Conservation (phyloP, 2,888 invertebrate genomes). For the Trypoxylon attenuatum region DNA sequence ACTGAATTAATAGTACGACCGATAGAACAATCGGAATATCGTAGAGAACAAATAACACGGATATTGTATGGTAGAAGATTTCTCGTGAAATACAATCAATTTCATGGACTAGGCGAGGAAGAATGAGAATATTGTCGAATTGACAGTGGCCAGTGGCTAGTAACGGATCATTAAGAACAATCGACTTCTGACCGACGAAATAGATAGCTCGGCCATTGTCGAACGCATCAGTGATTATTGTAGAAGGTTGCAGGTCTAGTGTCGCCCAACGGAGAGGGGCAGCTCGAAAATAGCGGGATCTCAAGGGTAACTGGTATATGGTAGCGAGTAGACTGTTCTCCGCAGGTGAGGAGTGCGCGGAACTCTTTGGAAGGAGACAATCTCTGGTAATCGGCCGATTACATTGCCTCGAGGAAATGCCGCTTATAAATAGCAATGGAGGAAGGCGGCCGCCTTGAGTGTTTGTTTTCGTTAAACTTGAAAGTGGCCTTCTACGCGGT, state of each 20-base stretch:
- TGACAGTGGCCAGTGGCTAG: too few relatives aligned
- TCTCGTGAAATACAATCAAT: too few relatives aligned
- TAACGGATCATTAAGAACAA: not conserved
- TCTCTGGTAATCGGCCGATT: not conserved
- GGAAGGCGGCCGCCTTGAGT: not conserved
- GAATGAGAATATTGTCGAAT: too few relatives aligned
- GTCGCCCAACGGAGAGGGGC: not conserved
- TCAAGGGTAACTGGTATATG: not conserved
- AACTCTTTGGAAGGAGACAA: too few relatives aligned
- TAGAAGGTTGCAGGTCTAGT: not conserved
- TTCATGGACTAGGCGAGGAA: too few relatives aligned
- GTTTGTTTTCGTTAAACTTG: conserved; percentile 2
- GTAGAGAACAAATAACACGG: too few relatives aligned
- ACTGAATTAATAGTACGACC: too few relatives aligned
- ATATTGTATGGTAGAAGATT: too few relatives aligned
- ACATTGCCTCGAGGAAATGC: not conserved
- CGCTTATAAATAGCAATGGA: conserved; percentile 4
- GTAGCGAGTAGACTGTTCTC: not conserved
- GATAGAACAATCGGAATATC: too few relatives aligned
- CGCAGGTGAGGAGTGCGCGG: not conserved
- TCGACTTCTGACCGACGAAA: not conserved
- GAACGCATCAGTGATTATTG: too few relatives aligned
- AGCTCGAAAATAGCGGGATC: not conserved
- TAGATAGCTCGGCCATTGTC: not conserved
- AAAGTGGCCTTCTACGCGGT: not conserved